Percentiles rank a stretch among this genome's conserved stretches.
phyloP scores from a whole-genome alignment of 2,888 invertebrate species.

The Temnothorax unifasciatus region DNA sequence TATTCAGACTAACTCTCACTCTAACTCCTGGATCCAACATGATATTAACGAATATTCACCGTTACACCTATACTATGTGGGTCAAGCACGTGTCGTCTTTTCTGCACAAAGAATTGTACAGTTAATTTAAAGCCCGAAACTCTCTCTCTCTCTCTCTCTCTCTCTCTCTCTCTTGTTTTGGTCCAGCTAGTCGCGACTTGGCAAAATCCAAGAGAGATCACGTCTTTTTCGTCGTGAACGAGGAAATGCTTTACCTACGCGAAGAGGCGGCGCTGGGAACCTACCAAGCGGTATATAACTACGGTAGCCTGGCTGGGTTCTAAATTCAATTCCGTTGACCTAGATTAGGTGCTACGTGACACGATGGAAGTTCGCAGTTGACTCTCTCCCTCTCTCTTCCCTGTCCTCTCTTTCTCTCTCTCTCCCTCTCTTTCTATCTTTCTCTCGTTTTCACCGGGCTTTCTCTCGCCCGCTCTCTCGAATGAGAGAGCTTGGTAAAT shows the following conservation, averaged over 20 bases:
- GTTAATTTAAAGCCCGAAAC: conserved; percentile 23
- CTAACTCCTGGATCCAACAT: neutral
- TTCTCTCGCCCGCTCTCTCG: conserved; percentile 41
- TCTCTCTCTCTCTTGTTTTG: neutral
- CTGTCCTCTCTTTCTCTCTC: conserved; percentile 44
- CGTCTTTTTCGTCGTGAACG: conserved; percentile 32
- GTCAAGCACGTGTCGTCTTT: neutral
- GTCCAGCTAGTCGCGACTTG: neutral
- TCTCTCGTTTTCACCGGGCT: conserved; percentile 50
- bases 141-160: neutral
- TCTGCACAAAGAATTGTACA: conserved; percentile 18
- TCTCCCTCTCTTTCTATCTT: conserved; percentile 40
- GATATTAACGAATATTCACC: conserved; percentile 23
- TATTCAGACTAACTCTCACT: neutral
- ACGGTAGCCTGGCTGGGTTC: conserved; percentile 59
- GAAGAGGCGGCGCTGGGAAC: conserved; percentile 14
- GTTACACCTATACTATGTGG: neutral
- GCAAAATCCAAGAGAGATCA: conserved; percentile 3
- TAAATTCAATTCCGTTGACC: conserved; percentile 79
- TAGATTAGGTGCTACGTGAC: conserved; percentile 76
- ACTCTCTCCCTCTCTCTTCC: conserved; percentile 31
- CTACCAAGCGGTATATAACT: conserved; percentile 56
- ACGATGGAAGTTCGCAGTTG: conserved; percentile 64
- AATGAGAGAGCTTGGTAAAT: conserved; percentile 22
- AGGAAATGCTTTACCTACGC: conserved; percentile 33